Evolutionary conservation across 2,113 vertebrate genomes (phyloP).

Genomic region (Mormyrus iriodes): DNA sequence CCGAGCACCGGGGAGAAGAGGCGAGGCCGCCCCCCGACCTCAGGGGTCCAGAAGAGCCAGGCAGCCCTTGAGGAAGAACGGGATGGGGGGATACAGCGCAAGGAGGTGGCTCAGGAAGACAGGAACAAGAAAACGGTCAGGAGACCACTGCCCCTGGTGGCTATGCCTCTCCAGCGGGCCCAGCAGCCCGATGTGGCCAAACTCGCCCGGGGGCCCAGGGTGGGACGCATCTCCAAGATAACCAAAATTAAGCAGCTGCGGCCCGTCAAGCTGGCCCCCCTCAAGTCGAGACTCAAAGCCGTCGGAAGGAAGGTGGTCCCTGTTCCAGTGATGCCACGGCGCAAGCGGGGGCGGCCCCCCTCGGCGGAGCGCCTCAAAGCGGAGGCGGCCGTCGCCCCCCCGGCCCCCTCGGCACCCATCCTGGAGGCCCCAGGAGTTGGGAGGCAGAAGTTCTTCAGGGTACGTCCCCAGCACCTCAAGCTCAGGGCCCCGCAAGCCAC

Average conservation of each 20-base stretch:
- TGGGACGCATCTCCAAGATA: constrained; percentile 53
- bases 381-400: constrained; percentile 46
- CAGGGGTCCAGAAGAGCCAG: constrained; percentile 51
- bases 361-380: constrained; percentile 85
- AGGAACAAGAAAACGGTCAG: constrained; percentile 69
- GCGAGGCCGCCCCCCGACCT: constrained; percentile 85
- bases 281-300: constrained; percentile 86
- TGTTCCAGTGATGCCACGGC: constrained; percentile 70
- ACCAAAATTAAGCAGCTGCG: constrained; percentile 70
- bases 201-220: constrained; percentile 36
- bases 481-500: constrained; percentile 38
- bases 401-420: constrained; percentile 41
- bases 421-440: constrained; percentile 27
- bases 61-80: constrained; percentile 60
- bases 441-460: constrained; percentile 74
- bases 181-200: constrained; percentile 37
- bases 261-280: constrained; percentile 24
- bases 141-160: constrained; percentile 57
- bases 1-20: constrained; percentile 77
- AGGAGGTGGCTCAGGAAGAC: constrained; percentile 59
- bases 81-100: constrained; percentile 46
- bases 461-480: constrained; percentile 40
- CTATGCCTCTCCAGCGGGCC: neutral
- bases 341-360: constrained; percentile 81
- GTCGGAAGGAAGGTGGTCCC: constrained; percentile 65